Base-by-base conservation (phyloP, 1,140 invertebrate species). In the Phocides pigmalion region DNA sequence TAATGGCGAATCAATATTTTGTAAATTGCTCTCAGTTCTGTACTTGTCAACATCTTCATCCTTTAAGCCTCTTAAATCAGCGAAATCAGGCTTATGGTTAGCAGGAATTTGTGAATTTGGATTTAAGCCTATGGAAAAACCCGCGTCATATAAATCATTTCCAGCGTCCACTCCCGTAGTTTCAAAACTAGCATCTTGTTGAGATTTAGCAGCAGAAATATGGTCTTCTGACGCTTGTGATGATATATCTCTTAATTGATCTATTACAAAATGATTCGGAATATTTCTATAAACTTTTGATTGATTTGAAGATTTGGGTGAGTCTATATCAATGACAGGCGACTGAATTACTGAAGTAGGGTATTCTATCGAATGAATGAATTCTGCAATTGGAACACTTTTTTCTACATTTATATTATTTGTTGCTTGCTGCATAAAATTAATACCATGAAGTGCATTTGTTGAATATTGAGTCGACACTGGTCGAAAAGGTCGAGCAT, bases 351-450 rank as follows among this genome's bases (percentile, higher is more conserved):
- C 84, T 37, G 92, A 93, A 11, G 94, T 89, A 5, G 94, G 94
- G 85, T 95, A 94, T 68, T 95, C 94, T 64, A 95, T 87, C 12
- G 93, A 93, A 35, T 94, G 93, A 9, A 94, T 89, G 74, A 92
- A 95, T 70, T 95, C 94, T 11, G 92, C 93, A 22, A 95, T 56
- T 44, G 93, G 93, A 53, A 95, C 86, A 80, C 94, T 95, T 66
- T 93, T 92, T 41, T 92, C 83, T 25, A 95, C 90, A 68, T 94
- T 90, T 46, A 94, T 73, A 66, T 82, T 84, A 62, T 79, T 81
- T 37, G 68, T 46, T 20, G 61, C 35, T 47, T 74, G 68, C 46
- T 82, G 70, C 59, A 74, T 77, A 46, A 66, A 67, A 66, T 74
- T 84, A 64, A 82, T 79, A 22, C 61, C 65, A 37, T 82, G 72